A percentile compares a stretch with the other conserved stretches of the same genome.
phyloP scores from a whole-genome alignment of 2,797 vertebrate genomes.

The Hyperoplus lanceolatus region DNA sequence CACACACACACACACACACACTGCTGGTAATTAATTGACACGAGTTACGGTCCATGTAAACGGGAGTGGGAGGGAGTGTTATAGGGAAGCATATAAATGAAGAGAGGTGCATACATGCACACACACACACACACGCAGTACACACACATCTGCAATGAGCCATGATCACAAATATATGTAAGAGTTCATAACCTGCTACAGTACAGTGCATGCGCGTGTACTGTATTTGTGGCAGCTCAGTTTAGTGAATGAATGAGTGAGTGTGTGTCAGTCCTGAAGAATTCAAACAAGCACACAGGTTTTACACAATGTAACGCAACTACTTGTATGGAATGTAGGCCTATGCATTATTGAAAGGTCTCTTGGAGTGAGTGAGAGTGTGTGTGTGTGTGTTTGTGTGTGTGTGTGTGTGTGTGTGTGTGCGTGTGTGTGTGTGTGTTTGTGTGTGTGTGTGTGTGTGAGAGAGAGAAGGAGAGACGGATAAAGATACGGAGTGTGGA shows the following conservation, averaged over 20 bases:
- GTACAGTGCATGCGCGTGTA: neutral
- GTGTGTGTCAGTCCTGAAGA: conserved; percentile 13
- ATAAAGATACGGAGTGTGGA: neutral
- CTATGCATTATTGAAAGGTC: conserved; percentile 25
- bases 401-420: conserved; percentile 8
- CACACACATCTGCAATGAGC: conserved; percentile 12
- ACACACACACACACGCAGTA: neutral
- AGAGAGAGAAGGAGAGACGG: neutral
- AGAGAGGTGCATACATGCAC: neutral
- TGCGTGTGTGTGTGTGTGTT: neutral
- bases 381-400: neutral
- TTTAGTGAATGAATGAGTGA: neutral
- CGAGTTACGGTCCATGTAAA: conserved; percentile 64
- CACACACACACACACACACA: conserved; percentile 32
- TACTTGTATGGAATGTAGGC: neutral
- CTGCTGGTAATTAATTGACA: conserved; percentile 73
- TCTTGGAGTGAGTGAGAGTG: conserved; percentile 27
- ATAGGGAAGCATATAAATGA: conserved; percentile 33
- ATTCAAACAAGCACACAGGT: conserved; percentile 4
- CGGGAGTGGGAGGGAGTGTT: conserved; percentile 45
- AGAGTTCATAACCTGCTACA: conserved; percentile 29
- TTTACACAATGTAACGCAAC: neutral
- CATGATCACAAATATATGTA: conserved; percentile 7
- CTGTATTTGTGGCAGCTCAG: neutral
- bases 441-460: neutral